phyloP scores from a whole-genome alignment of 64 coral and sea anemone species.

The Astreopora myriophthalma region DNA sequence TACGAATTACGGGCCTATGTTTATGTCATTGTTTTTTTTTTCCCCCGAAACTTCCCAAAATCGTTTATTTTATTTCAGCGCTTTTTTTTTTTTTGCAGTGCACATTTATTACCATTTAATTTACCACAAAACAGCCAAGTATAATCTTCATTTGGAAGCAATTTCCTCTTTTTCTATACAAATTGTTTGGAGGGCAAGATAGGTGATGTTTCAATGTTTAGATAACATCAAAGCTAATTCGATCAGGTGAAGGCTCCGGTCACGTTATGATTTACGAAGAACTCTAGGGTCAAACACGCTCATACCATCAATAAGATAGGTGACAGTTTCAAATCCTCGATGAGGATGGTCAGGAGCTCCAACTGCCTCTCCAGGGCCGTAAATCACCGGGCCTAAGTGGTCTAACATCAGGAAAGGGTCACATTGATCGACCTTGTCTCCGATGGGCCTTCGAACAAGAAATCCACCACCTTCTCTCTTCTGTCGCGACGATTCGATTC shows the following conservation, averaged over 20 bases:
- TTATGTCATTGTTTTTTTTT: no score
- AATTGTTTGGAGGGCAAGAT: neutral
- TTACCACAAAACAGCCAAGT: no score
- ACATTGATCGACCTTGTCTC: conserved; percentile 71
- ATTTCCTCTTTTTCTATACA: neutral
- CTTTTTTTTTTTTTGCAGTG: no score
- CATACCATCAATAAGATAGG: conserved; percentile 95
- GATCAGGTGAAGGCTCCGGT: neutral
- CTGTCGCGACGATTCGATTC: conserved; percentile 82
- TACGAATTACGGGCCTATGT: no score
- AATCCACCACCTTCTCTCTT: conserved; percentile 98
- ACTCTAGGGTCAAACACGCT: neutral
- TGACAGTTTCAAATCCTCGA: conserved; percentile 96
- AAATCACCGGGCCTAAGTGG: conserved; percentile 88
- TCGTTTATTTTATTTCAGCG: no score
- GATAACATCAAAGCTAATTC: neutral
- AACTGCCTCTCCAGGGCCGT: conserved; percentile 86
- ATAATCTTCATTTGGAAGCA: no score
- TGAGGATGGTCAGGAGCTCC: conserved; percentile 98
- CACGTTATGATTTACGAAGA: no score
- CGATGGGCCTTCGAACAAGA: conserved; percentile 90
- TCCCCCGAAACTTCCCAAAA: no score
- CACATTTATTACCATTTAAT: no score
- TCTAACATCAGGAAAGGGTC: conserved; percentile 94
- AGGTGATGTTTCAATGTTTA: neutral